phyloP scores from a whole-genome alignment of 2,888 invertebrate genomes.

The Mythimna ferrago region DNA sequence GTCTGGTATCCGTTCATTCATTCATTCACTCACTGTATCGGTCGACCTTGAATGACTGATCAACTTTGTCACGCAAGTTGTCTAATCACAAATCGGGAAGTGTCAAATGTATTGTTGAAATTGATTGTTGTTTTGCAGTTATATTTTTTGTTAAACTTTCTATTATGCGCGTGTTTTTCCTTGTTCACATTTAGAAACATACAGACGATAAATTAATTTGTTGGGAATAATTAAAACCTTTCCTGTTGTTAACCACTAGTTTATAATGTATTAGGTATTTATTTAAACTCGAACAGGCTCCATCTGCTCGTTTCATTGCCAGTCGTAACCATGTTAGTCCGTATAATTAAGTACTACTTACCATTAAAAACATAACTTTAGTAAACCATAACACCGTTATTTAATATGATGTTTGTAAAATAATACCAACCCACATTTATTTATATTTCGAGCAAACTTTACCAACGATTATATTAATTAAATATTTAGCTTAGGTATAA shows the following conservation, averaged over 20 bases:
- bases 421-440: not conserved
- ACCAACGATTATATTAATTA: not conserved
- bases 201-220: slow-evolving; percentile 21
- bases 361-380: slow-evolving; percentile 5
- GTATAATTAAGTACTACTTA: not conserved
- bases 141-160: slow-evolving; percentile 46
- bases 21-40: slow-evolving; percentile 36
- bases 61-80: slow-evolving; percentile 42
- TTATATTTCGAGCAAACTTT: slow-evolving; percentile 9
- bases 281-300: slow-evolving; percentile 16
- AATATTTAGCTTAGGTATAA: not conserved
- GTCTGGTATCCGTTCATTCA: slow-evolving; percentile 41
- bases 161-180: slow-evolving; percentile 24
- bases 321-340: slow-evolving; percentile 1
- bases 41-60: slow-evolving; percentile 51
- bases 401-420: slow-evolving; percentile 4
- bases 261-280: slow-evolving; percentile 21
- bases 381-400: slow-evolving; percentile 4
- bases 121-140: slow-evolving; percentile 27
- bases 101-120: slow-evolving; percentile 36
- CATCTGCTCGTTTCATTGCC: slow-evolving; percentile 27
- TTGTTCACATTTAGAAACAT: slow-evolving; percentile 18
- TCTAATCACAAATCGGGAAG: slow-evolving; percentile 50
- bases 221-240: slow-evolving; percentile 26
- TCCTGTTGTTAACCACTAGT: slow-evolving; percentile 23